phyloP scores from a whole-genome alignment of 2,888 invertebrate genomes.

The Chironomus riparius region DNA sequence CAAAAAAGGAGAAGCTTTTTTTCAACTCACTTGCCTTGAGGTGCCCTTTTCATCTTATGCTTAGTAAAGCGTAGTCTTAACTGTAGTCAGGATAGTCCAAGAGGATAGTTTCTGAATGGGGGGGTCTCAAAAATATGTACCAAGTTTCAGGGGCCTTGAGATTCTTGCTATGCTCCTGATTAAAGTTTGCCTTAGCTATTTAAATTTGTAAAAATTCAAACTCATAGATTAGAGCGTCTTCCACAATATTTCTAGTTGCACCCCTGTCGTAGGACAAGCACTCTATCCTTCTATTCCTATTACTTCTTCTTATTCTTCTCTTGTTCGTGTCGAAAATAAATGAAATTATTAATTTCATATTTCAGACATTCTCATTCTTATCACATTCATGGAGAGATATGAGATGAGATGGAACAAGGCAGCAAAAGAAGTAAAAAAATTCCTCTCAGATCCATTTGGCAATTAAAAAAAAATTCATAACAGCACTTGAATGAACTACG shows the following conservation, averaged over 20 bases:
- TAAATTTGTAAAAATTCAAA: too few species aligned
- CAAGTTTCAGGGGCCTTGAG: too few species aligned
- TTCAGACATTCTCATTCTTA: neutral
- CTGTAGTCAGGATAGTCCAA: too few species aligned
- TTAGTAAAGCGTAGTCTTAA: neutral
- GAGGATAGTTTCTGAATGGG: too few species aligned
- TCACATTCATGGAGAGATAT: neutral
- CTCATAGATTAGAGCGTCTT: too few species aligned
- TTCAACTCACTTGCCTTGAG: neutral
- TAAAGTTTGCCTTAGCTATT: too few species aligned
- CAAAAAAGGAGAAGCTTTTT: neutral
- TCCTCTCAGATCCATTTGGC: neutral
- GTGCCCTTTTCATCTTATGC: neutral
- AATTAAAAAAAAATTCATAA: neutral
- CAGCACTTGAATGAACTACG: neutral
- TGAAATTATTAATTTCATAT: conserved; percentile 5
- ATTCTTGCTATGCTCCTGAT: too few species aligned
- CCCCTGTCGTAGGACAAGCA: too few species aligned
- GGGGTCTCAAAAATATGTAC: too few species aligned
- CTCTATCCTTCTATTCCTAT: neutral
- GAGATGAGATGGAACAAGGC: neutral
- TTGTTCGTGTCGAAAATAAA: neutral
- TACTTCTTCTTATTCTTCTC: too few species aligned
- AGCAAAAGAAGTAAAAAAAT: neutral
- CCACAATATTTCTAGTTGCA: too few species aligned